phyloP scores from a whole-genome alignment of 2,888 invertebrate genomes.

The Drosophila peninsularis region DNA sequence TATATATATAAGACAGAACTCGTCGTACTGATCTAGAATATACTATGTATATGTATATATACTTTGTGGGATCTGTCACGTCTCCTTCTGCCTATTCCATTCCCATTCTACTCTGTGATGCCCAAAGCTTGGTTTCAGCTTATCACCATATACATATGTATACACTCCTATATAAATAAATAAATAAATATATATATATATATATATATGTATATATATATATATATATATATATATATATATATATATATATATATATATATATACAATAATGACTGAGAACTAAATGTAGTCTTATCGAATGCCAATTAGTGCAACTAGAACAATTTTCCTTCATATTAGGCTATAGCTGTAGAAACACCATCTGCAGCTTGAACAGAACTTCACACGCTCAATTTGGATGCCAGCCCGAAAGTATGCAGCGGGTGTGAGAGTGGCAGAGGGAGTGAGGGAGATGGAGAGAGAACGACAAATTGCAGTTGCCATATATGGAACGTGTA shows the following conservation, averaged over 20 bases:
- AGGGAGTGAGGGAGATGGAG: neutral
- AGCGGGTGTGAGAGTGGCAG: neutral
- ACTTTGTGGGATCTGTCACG: too few relatives aligned
- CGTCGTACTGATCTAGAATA: too few relatives aligned
- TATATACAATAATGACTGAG: neutral
- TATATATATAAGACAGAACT: too few relatives aligned
- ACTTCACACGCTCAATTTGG: neutral
- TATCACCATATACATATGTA: neutral
- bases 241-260: neutral
- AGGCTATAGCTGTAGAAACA: too few relatives aligned
- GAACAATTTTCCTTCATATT: neutral
- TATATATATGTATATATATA: neutral
- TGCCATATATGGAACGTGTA: neutral
- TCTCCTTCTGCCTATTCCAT: too few relatives aligned
- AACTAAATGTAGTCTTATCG: neutral
- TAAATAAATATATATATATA: neutral
- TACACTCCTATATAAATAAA: too few relatives aligned
- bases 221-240: too few relatives aligned
- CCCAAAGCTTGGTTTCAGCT: too few relatives aligned
- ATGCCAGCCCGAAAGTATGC: slow-evolving; percentile 46
- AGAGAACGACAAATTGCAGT: neutral
- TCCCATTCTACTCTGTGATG: too few relatives aligned
- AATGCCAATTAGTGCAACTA: neutral
- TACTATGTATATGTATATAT: too few relatives aligned
- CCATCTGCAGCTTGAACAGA: neutral